Base-by-base conservation (phyloP, 1,140 invertebrate species). In the Ceratina japonica region DNA sequence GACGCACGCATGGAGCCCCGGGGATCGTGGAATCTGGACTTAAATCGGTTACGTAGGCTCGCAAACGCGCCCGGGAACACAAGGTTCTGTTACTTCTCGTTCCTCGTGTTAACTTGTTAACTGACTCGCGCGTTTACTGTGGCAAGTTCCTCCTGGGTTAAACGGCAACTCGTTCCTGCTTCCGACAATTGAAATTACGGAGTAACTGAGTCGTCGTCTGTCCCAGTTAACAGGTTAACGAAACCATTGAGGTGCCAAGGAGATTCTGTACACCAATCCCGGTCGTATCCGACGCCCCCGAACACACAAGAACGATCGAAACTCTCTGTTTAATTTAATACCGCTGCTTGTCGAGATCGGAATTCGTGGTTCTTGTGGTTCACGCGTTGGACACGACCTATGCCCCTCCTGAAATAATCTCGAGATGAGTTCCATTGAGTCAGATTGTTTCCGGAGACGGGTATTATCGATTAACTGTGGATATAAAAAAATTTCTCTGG, bases 11-110 rank as follows among this genome's bases (percentile, higher is more conserved):
- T 18, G 62, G 52, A 74, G 64, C 69, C n/a, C n/a, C 37, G 22
- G 27, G 51, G 61, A 73, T 68, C 51, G n/a, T n/a, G 37, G 10
- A 64, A 73, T 51, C 66, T 77, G 66, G 58, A 72, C 37, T 44
- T 24, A 44, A 77, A 44, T 71, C 59, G 27, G 16, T 71, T 77
- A 54, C 24, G 24, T 22, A 69, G 52, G 10, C 61, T 63, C 68
- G 54, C 37, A 20, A 63, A 18, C 56, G 22, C 58, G 51, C 37
- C 22, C 37, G 37, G 37, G 15, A 31, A 18, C 51, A 51, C 49
- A 54, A 69, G 66, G n/a, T 59, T 59, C 22, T 22, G 56, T 59
- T 15, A 31, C 27, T 56, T 71, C 31, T 71, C 51, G 20, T 59
- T 59, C 16, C 68, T 22, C 37, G 18, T n/a, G n/a, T 70, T 70